phyloP scores from a whole-genome alignment of 2,113 vertebrate species.

The Oriolus oriolus region DNA sequence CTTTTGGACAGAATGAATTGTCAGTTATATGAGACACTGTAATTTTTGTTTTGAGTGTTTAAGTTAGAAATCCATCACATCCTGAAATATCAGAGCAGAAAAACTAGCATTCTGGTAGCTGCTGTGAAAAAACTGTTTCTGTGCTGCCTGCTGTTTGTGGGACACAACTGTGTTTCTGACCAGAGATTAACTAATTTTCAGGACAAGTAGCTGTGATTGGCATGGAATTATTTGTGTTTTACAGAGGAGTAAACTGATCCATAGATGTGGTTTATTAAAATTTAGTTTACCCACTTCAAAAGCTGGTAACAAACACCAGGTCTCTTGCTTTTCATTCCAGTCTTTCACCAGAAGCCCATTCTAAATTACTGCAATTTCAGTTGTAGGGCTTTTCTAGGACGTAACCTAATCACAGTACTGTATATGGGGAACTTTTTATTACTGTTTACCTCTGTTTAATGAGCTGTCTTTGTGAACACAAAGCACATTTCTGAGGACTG shows the following conservation, averaged over 20 bases:
- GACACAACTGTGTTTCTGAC: background rate
- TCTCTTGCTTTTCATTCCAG: background rate
- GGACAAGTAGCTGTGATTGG: background rate
- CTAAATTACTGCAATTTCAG: slow-evolving; percentile 24
- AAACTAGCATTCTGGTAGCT: background rate
- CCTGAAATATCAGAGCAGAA: background rate
- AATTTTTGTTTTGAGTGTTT: background rate
- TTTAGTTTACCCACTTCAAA: background rate
- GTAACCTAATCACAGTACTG: background rate
- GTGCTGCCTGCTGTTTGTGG: background rate
- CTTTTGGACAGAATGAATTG: background rate
- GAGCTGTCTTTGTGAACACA: background rate
- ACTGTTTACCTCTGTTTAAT: slow-evolving; percentile 31
- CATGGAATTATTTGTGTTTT: background rate
- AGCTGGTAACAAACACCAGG: background rate
- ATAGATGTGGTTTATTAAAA: background rate
- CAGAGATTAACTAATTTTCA: background rate
- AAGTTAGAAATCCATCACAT: background rate
- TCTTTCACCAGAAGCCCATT: background rate
- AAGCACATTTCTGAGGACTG: background rate
- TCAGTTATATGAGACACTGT: background rate
- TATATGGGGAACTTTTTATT: background rate
- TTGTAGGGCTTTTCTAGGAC: background rate
- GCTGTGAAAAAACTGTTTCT: background rate
- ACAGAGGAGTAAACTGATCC: background rate